Conservation (phyloP, 2,888 invertebrate genomes). For the Teinopalpus imperialis region DNA sequence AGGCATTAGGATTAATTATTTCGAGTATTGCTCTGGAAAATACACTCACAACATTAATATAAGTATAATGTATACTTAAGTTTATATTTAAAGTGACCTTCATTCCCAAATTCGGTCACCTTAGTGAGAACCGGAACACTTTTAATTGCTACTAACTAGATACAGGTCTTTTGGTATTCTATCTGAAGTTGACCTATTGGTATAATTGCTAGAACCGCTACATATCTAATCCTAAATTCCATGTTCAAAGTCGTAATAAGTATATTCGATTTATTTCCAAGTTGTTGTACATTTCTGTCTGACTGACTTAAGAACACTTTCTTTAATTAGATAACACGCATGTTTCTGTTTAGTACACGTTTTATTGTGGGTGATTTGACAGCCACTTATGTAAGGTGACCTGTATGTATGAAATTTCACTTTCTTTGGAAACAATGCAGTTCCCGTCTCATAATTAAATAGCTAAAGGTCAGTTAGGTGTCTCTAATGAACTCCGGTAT, state of each 20-base stretch:
- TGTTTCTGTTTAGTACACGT: constrained; percentile 2
- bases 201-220: background rate
- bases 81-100: constrained; percentile 11
- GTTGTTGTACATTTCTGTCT: background rate
- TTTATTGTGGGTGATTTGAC: constrained; percentile 12
- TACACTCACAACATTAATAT: background rate
- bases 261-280: constrained; percentile 6
- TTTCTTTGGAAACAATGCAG: constrained; percentile 46
- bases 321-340: constrained; percentile 15
- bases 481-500: constrained; percentile 36
- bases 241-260: background rate
- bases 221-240: background rate
- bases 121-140: constrained; percentile 12
- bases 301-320: background rate
- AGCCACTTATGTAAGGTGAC: constrained; percentile 17
- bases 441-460: constrained; percentile 30
- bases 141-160: constrained; percentile 17
- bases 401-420: constrained; percentile 48
- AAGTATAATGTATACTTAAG: background rate
- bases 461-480: constrained; percentile 36
- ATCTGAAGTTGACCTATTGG: constrained; percentile 2
- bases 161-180: background rate
- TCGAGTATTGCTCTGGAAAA: background rate
- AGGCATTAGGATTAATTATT: background rate
- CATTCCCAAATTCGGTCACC: background rate